Evolutionary conservation across 1,140 invertebrate species (phyloP).

Genomic region (Hydropsyche tenuis): DNA sequence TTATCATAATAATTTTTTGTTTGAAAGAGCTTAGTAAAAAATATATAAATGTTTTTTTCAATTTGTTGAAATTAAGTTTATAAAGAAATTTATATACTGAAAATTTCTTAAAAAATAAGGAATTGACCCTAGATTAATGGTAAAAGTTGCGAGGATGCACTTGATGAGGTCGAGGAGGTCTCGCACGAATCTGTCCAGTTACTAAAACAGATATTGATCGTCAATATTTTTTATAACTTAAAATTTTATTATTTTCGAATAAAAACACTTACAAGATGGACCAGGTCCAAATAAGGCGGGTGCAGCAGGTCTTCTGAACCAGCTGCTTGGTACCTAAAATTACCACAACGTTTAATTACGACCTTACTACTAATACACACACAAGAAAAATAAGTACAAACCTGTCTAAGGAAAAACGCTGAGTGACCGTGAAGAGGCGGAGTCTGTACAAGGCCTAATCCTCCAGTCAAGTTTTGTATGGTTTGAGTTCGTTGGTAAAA

Average conservation of each 20-base stretch:
- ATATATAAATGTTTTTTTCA: too few species aligned
- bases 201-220: slow-evolving; percentile 16
- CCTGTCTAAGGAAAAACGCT: slow-evolving; percentile 38
- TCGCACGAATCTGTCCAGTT: slow-evolving; percentile 25
- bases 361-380: not conserved
- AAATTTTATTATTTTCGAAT: not conserved
- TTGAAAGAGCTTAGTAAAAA: too few species aligned
- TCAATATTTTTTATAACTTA: slow-evolving; percentile 8
- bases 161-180: slow-evolving; percentile 18
- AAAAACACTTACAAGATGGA: slow-evolving; percentile 25
- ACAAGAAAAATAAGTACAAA: not conserved
- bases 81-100: too few species aligned
- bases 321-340: slow-evolving; percentile 35
- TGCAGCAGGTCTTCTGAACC: slow-evolving; percentile 34
- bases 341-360: not conserved
- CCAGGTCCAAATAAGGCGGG: slow-evolving; percentile 39
- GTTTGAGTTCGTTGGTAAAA: slow-evolving; percentile 27
- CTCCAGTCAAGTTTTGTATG: slow-evolving; percentile 25
- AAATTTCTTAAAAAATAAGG: too few species aligned
- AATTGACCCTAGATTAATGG: not conserved
- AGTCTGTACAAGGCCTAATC: slow-evolving; percentile 28
- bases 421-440: slow-evolving; percentile 29
- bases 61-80: too few species aligned
- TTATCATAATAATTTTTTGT: too few species aligned
- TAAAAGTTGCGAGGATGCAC: slow-evolving; percentile 24